A percentile compares a stretch with the other conserved stretches of the same genome.
These are phyloP conservation scores for Corvus hawaiiensis DNA, from an alignment of 2,113 vertebrate species.

Conservation along the genomic window DNA sequence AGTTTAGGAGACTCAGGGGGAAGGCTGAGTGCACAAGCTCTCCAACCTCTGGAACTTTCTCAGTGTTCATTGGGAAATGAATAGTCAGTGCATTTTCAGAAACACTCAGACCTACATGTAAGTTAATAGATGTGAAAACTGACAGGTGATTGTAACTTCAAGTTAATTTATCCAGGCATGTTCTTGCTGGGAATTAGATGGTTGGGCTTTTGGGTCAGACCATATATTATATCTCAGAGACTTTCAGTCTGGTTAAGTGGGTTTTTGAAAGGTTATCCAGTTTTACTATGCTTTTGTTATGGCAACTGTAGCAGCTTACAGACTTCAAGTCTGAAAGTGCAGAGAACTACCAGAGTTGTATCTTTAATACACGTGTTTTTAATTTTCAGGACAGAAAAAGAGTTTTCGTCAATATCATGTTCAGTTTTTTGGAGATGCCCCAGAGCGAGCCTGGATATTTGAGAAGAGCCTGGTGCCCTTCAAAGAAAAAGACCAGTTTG, in stretches of 20 bases:
- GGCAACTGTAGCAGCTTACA: background rate
- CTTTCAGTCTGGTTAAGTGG: background rate
- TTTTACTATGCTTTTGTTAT: background rate
- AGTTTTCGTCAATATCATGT: conserved; percentile 88
- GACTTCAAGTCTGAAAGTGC: background rate
- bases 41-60: background rate
- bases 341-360: background rate
- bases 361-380: background rate
- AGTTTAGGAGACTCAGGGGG: background rate
- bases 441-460: conserved; percentile 92
- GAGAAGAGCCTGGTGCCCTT: conserved; percentile 93
- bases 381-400: conserved; percentile 76
- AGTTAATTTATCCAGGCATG: background rate
- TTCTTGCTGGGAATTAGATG: background rate
- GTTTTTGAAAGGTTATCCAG: background rate
- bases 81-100: background rate
- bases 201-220: background rate
- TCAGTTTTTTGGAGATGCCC: conserved; percentile 93
- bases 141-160: background rate
- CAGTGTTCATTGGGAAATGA: background rate
- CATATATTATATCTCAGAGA: background rate
- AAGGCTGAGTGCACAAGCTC: background rate
- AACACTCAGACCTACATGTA: background rate
- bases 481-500: conserved; percentile 87
- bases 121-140: background rate